Conservation (phyloP, 2,797 vertebrate species). For the Pagetopsis macropterus region DNA sequence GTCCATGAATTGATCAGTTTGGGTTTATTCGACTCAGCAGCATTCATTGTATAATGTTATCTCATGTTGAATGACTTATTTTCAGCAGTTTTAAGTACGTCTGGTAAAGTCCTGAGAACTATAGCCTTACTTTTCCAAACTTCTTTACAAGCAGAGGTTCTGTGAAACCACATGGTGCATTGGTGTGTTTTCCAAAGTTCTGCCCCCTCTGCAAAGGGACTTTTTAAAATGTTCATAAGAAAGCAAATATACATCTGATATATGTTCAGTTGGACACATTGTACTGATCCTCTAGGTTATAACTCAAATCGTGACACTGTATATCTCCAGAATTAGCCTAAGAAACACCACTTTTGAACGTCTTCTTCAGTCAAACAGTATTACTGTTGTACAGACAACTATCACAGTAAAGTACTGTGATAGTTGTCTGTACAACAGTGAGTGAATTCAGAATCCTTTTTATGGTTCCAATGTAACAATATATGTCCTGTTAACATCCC, state of each 20-base stretch:
- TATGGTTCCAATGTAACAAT: background rate
- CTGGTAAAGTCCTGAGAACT: too few species aligned
- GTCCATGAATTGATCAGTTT: too few species aligned
- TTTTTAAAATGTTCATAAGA: conserved; percentile 13
- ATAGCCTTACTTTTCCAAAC: background rate
- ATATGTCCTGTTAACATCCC: background rate
- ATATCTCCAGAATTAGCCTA: background rate
- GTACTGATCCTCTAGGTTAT: background rate
- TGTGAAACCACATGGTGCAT: background rate
- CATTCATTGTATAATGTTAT: too few species aligned
- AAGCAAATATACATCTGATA: background rate
- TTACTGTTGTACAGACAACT: background rate
- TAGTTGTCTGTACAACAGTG: background rate
- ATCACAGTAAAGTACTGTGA: too few species aligned
- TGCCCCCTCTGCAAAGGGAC: background rate
- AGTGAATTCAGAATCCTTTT: background rate
- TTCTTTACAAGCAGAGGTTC: background rate
- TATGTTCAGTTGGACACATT: background rate
- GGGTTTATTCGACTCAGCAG: too few species aligned
- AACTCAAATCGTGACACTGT: background rate
- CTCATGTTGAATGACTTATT: too few species aligned
- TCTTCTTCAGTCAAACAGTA: too few species aligned
- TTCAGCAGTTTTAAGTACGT: too few species aligned
- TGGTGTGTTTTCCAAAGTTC: background rate
- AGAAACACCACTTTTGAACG: background rate